Conservation (phyloP, 2,888 invertebrate genomes). For the Caenorhabditis macrosperma region DNA sequence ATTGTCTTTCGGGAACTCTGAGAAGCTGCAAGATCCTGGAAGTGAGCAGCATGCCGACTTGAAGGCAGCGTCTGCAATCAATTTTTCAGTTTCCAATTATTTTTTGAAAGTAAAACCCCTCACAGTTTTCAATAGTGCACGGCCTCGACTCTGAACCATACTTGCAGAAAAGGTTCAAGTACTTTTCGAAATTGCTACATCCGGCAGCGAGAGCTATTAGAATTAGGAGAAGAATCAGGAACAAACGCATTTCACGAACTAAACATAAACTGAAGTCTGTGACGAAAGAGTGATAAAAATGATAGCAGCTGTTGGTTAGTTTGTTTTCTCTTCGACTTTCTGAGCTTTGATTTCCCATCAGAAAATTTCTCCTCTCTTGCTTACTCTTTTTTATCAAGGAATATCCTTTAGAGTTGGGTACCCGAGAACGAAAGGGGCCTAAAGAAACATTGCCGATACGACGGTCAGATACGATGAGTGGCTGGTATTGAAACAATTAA, state of each 20-base stretch:
- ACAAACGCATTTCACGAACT: conserved; percentile 25
- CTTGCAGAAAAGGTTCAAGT: conserved; percentile 66
- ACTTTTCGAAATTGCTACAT: conserved; percentile 63
- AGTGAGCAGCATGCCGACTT: conserved; percentile 48
- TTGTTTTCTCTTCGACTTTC: neutral
- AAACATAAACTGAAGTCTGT: neutral
- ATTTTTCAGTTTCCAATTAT: neutral
- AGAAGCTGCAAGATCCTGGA: conserved; percentile 43
- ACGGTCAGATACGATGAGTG: too few species aligned
- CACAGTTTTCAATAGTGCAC: conserved; percentile 56
- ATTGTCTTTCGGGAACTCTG: conserved; percentile 56
- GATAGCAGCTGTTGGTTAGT: neutral
- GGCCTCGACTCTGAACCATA: conserved; percentile 61
- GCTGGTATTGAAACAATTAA: too few species aligned
- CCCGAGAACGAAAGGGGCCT: too few species aligned
- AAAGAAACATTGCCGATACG: too few species aligned
- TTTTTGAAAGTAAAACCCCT: conserved; percentile 9
- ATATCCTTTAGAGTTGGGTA: too few species aligned
- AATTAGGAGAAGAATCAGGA: conserved; percentile 17
- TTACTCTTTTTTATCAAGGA: neutral
- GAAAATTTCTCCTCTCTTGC: too few species aligned
- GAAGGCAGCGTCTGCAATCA: conserved; percentile 31
- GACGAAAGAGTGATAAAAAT: neutral
- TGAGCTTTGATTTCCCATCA: neutral
- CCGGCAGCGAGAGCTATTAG: conserved; percentile 10